phyloP scores from a whole-genome alignment of 2,113 vertebrate genomes.

The Aspidoscelis tigris region DNA sequence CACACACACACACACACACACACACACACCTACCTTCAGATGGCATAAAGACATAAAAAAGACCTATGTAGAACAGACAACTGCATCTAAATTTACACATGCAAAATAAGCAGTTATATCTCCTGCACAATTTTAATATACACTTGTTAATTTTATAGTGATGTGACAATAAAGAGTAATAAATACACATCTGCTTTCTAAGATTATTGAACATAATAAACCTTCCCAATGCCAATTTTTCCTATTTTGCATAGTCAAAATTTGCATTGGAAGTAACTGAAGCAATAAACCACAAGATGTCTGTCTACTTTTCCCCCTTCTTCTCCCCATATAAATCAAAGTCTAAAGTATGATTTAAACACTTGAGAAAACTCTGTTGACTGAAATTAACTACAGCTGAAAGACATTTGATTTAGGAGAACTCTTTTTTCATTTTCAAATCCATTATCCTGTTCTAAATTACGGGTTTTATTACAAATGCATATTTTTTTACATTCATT shows the following conservation, averaged over 20 bases:
- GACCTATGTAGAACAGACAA: accelerated
- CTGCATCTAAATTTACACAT: accelerated
- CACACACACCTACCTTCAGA: too few relatives aligned
- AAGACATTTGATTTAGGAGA: slow-evolving; percentile 72
- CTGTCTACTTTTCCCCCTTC: slow-evolving; percentile 24
- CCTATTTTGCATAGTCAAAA: not conserved
- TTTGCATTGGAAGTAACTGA: slow-evolving; percentile 26
- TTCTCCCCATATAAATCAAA: slow-evolving; percentile 54
- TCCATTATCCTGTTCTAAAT: slow-evolving; percentile 69
- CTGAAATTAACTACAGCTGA: slow-evolving; percentile 71
- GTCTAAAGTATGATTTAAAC: slow-evolving; percentile 64
- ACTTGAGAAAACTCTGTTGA: slow-evolving; percentile 64
- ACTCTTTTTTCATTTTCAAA: slow-evolving; percentile 65
- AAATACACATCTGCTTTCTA: not conserved
- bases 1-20: too few relatives aligned
- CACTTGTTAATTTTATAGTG: not conserved
- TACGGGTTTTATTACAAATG: slow-evolving; percentile 66
- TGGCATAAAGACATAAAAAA: not conserved
- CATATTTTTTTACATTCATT: slow-evolving; percentile 67
- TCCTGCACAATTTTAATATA: not conserved
- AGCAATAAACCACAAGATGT: slow-evolving; percentile 21
- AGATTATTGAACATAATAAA: not conserved
- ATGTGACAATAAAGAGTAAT: not conserved
- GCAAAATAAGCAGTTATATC: not conserved
- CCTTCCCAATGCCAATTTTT: not conserved